Evolutionary conservation across 1,140 invertebrate genomes (phyloP).

Genomic region (Agrypnia vestita): DNA sequence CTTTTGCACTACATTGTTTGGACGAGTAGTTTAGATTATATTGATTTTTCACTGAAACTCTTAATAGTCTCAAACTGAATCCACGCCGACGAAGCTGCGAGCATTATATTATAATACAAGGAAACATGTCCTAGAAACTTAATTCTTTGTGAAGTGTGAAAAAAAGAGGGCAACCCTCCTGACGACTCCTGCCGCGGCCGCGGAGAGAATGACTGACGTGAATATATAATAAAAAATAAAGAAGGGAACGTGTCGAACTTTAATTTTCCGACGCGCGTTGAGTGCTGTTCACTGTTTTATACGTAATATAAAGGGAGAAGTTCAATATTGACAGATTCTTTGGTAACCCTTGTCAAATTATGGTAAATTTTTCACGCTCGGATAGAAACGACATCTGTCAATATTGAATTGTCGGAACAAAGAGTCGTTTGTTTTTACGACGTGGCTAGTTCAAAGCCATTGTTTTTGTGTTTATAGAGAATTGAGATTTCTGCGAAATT

Average conservation of each 20-base stretch:
- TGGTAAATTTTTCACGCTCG: constrained; percentile 48
- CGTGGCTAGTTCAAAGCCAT: constrained; percentile 26
- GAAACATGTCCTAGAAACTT: too few relatives aligned
- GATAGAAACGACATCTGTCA: constrained; percentile 42
- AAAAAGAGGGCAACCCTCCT: too few relatives aligned
- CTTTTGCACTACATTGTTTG: too few relatives aligned
- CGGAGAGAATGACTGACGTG: constrained; percentile 23
- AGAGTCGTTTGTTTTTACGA: constrained; percentile 45
- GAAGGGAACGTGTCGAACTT: constrained; percentile 51
- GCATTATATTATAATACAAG: too few relatives aligned
- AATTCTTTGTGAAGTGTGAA: too few relatives aligned
- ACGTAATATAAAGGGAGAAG: constrained; percentile 48
- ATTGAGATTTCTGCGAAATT: not conserved
- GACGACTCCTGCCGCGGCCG: constrained; percentile 16
- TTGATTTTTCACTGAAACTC: too few relatives aligned
- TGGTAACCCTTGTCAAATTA: constrained; percentile 59
- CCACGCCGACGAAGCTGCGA: too few relatives aligned
- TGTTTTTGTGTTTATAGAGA: constrained; percentile 34
- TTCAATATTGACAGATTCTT: constrained; percentile 59
- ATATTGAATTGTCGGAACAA: constrained; percentile 45
- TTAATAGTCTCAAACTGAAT: too few relatives aligned
- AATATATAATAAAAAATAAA: constrained; percentile 40
- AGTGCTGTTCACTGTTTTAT: constrained; percentile 42
- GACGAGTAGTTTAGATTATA: too few relatives aligned
- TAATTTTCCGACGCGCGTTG: constrained; percentile 48